Evolutionary conservation across 2,113 vertebrate species (phyloP), one percentile per base, ranked within the genome.

Genomic region (Clarias macrocephalus): DNA sequence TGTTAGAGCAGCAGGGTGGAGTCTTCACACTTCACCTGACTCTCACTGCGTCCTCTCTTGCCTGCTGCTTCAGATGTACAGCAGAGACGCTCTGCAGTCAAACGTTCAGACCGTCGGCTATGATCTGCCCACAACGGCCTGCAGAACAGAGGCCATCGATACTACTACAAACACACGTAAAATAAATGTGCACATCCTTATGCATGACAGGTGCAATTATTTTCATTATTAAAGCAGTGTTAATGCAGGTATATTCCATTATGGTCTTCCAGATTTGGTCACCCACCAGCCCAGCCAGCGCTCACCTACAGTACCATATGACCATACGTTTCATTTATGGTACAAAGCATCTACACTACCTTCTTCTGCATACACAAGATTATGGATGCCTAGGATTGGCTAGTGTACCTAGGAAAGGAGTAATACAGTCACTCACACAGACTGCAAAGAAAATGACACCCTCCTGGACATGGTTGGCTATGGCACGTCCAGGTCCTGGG

Each of bases 1-100:
- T 62, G 56, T 73, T 28, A 73, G 11, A 87, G 68, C 80, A 56
- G n/a, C 80, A 82, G 68, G 37, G 59, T 30, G 70, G 30, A 33
- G 60, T 79, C 60, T 68, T 33, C 19, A 66, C 18, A 23, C 83
- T 75, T 75, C 65, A 68, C 13, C 8, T 54, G 4, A 18, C 56
- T 59, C 66, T 33, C 52, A 73, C 28, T 62, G 56, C n/a, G n/a
- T 73, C 66, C 30, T 75, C 33, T 57, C 60, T 10, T 28, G 60
- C 62, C 25, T 54, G n/a, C 82, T 56, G 48, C 42, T 54, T 63
- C 81, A 11, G 25, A 52, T 19, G 18, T 7, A 28, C 42, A 2
- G 13, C 57, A 15, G 37, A 57, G 18, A 72, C 54, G 3, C 57
- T 77, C 70, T 8, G 21, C 83, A 63, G 12, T 48, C 60, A 18